Evolutionary conservation across 2,888 invertebrate species (phyloP).

Genomic region (Leptodirus hochenwartii): DNA sequence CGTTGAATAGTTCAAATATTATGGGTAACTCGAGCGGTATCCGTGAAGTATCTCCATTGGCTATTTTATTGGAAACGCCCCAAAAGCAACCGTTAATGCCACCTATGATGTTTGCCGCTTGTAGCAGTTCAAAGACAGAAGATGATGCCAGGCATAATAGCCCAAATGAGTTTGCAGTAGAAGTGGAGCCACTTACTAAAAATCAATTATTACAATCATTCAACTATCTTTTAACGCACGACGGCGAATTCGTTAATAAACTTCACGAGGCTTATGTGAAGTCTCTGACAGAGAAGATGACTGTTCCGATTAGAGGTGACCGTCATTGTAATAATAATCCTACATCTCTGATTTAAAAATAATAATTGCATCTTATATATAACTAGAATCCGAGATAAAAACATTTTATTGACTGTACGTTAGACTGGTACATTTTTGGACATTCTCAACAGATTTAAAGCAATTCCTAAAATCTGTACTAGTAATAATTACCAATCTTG

Average conservation of each 20-base stretch:
- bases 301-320: not conserved
- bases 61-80: constrained; percentile 33
- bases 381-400: not conserved
- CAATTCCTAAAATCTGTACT: no score
- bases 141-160: constrained; percentile 27
- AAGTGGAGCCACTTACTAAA: constrained; percentile 61
- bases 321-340: constrained; percentile 9
- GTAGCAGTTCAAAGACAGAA: constrained; percentile 14
- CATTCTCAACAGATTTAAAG: no score
- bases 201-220: constrained; percentile 82
- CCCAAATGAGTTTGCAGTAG: constrained; percentile 5
- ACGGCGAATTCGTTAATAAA: constrained; percentile 73
- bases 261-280: constrained; percentile 86
- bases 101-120: constrained; percentile 60
- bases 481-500: no score
- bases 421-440: no score
- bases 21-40: constrained; percentile 13
- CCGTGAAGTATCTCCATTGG: constrained; percentile 31
- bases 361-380: not conserved
- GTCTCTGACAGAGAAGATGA: constrained; percentile 46
- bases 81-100: constrained; percentile 65
- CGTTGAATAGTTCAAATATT: not conserved
- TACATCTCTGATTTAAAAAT: not conserved
- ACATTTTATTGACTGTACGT: no score
- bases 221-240: constrained; percentile 70